Conservation (phyloP, 2,888 invertebrate genomes). For the Drosophila niveifrons region DNA sequence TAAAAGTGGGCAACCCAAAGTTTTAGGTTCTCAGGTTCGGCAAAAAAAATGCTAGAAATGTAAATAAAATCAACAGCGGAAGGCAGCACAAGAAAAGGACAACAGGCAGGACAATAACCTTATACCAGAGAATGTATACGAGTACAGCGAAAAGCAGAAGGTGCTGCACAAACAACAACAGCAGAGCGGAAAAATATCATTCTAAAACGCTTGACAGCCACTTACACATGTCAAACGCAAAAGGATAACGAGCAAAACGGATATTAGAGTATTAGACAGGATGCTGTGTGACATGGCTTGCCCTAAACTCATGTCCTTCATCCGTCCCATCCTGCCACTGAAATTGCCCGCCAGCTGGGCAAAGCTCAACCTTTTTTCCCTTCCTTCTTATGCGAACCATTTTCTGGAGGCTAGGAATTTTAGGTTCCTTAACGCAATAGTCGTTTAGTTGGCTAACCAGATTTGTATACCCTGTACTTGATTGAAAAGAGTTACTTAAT, state of each 20-base stretch:
- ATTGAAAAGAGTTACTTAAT: neutral
- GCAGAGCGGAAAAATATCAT: conserved; percentile 72
- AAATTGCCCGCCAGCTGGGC: conserved; percentile 53
- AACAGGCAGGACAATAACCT: conserved; percentile 39
- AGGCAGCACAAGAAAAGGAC: conserved; percentile 59
- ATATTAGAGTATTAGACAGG: conserved; percentile 79
- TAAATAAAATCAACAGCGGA: conserved; percentile 77
- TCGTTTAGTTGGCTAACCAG: conserved; percentile 11
- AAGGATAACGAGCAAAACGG: conserved; percentile 80
- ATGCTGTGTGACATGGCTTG: conserved; percentile 65
- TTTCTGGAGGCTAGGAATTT: conserved; percentile 44
- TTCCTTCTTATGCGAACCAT: conserved; percentile 5
- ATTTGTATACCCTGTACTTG: conserved; percentile 22
- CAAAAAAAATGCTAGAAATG: conserved; percentile 72
- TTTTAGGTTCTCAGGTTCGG: conserved; percentile 44
- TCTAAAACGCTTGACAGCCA: conserved; percentile 78
- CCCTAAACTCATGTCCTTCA: conserved; percentile 8
- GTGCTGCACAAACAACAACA: conserved; percentile 39
- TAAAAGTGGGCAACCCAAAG: conserved; percentile 54
- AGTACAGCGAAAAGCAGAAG: conserved; percentile 53
- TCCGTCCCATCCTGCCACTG: conserved; percentile 2
- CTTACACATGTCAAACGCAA: conserved; percentile 80
- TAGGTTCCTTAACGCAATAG: conserved; percentile 35
- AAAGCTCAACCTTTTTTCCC: conserved; percentile 26
- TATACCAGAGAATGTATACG: neutral